Evolutionary conservation across 2,888 invertebrate genomes (phyloP).

Genomic region (Heliconius cydno): DNA sequence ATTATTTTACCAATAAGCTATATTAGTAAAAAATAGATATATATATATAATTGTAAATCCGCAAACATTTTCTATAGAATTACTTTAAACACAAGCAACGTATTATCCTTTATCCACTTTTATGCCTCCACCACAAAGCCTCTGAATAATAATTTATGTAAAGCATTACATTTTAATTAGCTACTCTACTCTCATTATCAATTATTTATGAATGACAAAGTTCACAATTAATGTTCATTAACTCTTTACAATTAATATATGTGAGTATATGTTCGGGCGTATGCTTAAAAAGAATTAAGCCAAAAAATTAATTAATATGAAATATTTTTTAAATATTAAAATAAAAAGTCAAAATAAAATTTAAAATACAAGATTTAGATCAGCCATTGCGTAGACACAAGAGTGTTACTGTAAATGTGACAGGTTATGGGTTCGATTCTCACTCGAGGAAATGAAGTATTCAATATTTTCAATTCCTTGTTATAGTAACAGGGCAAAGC

Average conservation of each 20-base stretch:
- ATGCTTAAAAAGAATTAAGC: too few species aligned
- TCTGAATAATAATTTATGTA: slow-evolving; percentile 6
- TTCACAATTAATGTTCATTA: neutral
- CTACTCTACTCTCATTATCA: slow-evolving; percentile 1
- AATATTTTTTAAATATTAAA: too few species aligned
- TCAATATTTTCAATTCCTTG: too few species aligned
- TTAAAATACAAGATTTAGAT: too few species aligned
- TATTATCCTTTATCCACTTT: neutral
- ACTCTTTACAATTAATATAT: neutral
- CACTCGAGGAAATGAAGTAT: too few species aligned
- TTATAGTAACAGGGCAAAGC: too few species aligned
- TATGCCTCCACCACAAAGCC: slow-evolving; percentile 2
- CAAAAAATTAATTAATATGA: too few species aligned
- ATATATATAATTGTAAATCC: neutral
- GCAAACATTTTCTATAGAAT: neutral
- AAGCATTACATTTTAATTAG: slow-evolving; percentile 12
- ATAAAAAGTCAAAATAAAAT: too few species aligned
- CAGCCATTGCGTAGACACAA: too few species aligned
- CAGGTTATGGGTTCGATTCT: too few species aligned
- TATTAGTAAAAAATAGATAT: neutral
- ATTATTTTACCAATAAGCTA: neutral
- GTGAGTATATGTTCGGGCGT: neutral
- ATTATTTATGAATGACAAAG: slow-evolving; percentile 24
- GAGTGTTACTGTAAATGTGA: too few species aligned
- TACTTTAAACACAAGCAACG: neutral